Evolutionary conservation across 2,113 vertebrate species (phyloP).

Genomic region (Ptychochromis oligacanthus): DNA sequence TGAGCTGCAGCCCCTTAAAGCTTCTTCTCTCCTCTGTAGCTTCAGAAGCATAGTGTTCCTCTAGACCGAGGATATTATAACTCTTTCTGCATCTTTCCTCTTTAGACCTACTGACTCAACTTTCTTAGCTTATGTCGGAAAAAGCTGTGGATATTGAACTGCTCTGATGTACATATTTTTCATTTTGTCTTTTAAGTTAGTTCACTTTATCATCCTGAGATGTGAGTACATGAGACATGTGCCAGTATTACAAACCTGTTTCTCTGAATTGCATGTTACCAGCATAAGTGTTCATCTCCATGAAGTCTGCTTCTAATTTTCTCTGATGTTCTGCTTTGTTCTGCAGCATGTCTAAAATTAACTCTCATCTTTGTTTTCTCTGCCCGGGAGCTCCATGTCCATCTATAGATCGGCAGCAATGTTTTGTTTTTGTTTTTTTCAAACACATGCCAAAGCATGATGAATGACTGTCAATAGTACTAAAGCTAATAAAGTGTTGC

Average conservation of each 20-base stretch:
- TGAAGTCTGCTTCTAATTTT: slow-evolving; percentile 37
- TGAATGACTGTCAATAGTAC: not conserved
- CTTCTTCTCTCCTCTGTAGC: slow-evolving; percentile 52
- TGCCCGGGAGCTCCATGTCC: slow-evolving; percentile 34
- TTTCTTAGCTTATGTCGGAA: not conserved
- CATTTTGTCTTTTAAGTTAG: not conserved
- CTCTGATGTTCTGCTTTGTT: slow-evolving; percentile 29
- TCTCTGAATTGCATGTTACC: slow-evolving; percentile 13
- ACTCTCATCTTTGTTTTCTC: slow-evolving; percentile 24
- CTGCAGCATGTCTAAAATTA: slow-evolving; percentile 49
- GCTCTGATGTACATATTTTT: not conserved
- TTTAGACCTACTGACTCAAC: not conserved
- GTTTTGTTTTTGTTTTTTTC: not conserved
- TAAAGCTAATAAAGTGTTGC: not conserved
- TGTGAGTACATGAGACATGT: slow-evolving; percentile 1
- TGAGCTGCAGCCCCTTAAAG: slow-evolving; percentile 44
- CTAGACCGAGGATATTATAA: slow-evolving; percentile 26
- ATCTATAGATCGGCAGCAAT: not conserved
- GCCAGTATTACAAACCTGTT: not conserved
- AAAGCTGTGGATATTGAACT: slow-evolving; percentile 5
- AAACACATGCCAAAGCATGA: not conserved
- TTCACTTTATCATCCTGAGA: not conserved
- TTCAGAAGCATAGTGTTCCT: slow-evolving; percentile 42
- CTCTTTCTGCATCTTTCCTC: slow-evolving; percentile 17
- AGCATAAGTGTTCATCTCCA: slow-evolving; percentile 18